Percentiles rank a stretch among this genome's conserved stretches.
phyloP scores from a whole-genome alignment of 2,113 vertebrate genomes.

The human region DNA sequence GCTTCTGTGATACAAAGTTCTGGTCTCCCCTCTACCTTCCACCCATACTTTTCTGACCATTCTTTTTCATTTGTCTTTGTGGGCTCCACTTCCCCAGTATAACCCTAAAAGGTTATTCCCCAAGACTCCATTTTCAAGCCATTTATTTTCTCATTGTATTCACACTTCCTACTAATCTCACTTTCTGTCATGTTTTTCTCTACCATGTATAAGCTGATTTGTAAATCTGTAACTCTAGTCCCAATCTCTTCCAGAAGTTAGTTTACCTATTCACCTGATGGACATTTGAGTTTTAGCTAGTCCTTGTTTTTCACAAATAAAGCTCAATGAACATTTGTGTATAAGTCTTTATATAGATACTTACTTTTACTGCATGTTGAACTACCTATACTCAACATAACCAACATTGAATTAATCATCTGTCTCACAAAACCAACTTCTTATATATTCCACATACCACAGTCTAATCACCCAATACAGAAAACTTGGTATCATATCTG shows the following conservation, averaged over 20 bases:
- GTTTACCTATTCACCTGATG: neutral
- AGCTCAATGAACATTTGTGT: neutral
- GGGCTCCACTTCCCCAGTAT: neutral
- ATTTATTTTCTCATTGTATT: neutral
- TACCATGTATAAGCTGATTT: neutral
- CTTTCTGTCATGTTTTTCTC: neutral
- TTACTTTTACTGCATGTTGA: neutral
- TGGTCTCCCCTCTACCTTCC: neutral
- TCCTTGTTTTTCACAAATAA: neutral
- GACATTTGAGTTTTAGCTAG: neutral
- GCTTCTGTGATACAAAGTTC: neutral
- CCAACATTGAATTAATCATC: neutral
- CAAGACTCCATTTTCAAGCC: neutral
- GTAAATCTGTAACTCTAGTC: neutral
- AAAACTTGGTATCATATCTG: neutral
- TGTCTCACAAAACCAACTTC: constrained; percentile 1
- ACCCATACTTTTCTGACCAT: neutral
- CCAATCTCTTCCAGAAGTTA: neutral
- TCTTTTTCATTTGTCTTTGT: neutral
- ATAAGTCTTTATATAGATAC: neutral
- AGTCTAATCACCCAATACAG: neutral
- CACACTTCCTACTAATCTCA: neutral
- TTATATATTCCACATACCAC: neutral
- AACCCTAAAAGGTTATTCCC: neutral
- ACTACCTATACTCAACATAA: neutral